These are phyloP conservation scores for Galbula dea DNA, from an alignment of 2,113 vertebrate genomes.

Conservation along the genomic window DNA sequence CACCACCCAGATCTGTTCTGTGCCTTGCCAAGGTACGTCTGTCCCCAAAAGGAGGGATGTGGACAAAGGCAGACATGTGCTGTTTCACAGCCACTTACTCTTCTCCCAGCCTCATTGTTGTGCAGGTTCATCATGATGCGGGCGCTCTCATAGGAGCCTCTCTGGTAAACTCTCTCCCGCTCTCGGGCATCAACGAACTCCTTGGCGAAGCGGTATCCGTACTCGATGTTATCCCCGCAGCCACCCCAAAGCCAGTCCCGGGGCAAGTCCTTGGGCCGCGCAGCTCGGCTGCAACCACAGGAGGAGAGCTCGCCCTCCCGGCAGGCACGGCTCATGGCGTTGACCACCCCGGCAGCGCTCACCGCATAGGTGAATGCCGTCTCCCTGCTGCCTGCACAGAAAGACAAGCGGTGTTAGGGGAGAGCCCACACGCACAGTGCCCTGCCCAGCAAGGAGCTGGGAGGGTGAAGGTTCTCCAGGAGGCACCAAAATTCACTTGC, in stretches of 20 bases:
- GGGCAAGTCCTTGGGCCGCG: conserved; percentile 91
- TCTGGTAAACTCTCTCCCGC: conserved; percentile 89
- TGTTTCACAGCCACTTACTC: conserved; percentile 74
- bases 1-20: accelerated
- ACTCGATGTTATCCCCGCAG: conserved; percentile 96
- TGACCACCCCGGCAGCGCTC: conserved; percentile 94
- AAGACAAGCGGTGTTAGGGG: neutral
- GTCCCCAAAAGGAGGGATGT: neutral
- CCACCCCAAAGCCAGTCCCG: conserved; percentile 99
- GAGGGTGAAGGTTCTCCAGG: neutral
- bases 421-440: accelerated
- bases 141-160: conserved; percentile 87
- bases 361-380: conserved; percentile 95
- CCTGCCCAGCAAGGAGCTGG: accelerated
- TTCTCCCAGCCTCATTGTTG: conserved; percentile 94
- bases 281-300: conserved; percentile 92
- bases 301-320: conserved; percentile 95
- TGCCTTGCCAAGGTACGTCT: accelerated
- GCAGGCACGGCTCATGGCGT: conserved; percentile 95
- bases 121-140: conserved; percentile 94
- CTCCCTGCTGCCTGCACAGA: conserved; percentile 88
- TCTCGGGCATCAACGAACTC: conserved; percentile 97
- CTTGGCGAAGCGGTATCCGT: conserved; percentile 95
- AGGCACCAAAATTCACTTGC: neutral
- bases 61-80: accelerated